These are phyloP conservation scores for Bungarus multicinctus DNA, from an alignment of 2,113 vertebrate genomes.

Conservation along the genomic window DNA sequence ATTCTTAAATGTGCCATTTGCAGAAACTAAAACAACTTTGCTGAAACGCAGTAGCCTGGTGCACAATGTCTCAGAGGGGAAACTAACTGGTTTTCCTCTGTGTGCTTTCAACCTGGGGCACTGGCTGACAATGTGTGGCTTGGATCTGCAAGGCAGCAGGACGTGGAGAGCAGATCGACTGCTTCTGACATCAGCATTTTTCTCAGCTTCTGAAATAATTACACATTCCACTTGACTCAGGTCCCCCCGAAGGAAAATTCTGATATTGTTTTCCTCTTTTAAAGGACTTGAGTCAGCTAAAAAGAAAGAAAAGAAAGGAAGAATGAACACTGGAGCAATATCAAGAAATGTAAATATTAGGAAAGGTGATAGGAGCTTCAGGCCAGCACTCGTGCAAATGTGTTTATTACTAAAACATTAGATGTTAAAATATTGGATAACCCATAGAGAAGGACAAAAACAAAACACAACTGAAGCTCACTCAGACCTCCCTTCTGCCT, in stretches of 20 bases:
- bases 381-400: neutral
- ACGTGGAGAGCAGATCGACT: constrained; percentile 15
- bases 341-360: constrained; percentile 7
- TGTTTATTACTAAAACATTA: neutral
- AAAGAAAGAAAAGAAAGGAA: fast-evolving
- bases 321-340: neutral
- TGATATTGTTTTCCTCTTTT: neutral
- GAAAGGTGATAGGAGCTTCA: neutral
- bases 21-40: neutral
- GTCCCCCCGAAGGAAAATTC: constrained; percentile 5
- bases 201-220: neutral
- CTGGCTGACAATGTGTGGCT: constrained; percentile 33
- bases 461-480: neutral
- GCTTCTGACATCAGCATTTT: constrained; percentile 36
- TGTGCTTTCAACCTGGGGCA: constrained; percentile 19
- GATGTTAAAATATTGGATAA: neutral
- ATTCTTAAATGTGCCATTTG: neutral
- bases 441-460: neutral
- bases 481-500: neutral
- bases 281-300: neutral
- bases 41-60: constrained; percentile 1
- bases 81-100: neutral
- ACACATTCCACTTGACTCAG: constrained; percentile 31
- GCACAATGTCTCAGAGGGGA: constrained; percentile 1
- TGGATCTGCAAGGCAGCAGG: constrained; percentile 33